Conservation (phyloP, 30 jellyfish, hydroid and myxozoan species). For the Clytia hemisphaerica region DNA sequence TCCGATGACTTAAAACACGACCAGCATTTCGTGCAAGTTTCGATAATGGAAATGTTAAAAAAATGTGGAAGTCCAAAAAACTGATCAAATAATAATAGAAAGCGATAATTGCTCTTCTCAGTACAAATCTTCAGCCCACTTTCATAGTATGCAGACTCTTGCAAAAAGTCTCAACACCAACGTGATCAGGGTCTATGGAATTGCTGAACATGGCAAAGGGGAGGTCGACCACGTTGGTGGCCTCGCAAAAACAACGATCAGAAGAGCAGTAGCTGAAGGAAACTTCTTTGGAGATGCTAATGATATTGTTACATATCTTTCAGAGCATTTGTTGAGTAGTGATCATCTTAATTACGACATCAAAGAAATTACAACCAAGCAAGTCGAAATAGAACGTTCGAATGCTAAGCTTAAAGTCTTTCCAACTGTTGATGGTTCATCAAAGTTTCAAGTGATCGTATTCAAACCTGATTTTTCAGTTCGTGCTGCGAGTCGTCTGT, state of each 20-base stretch:
- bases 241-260: conserved; percentile 28
- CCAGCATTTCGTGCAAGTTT: too few species aligned
- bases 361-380: conserved; percentile 22
- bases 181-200: conserved; percentile 15
- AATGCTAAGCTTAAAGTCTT: conserved; percentile 18
- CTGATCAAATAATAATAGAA: too few species aligned
- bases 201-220: conserved; percentile 37
- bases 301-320: conserved; percentile 13
- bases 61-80: too few species aligned
- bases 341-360: conserved; percentile 11
- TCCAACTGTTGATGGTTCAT: conserved; percentile 23
- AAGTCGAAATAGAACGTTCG: conserved; percentile 21
- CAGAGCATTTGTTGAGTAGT: too few species aligned
- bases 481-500: conserved; percentile 26
- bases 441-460: conserved; percentile 20
- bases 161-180: conserved; percentile 9
- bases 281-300: conserved; percentile 21
- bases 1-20: too few species aligned
- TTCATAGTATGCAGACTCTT: conserved; percentile 29
- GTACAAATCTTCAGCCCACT: conserved; percentile 34
- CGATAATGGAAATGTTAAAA: too few species aligned
- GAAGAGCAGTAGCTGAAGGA: conserved; percentile 24
- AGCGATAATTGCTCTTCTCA: conserved; percentile 32
- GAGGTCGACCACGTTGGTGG: conserved; percentile 43
- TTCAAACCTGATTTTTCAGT: conserved; percentile 16